These are phyloP conservation scores for Pluvialis apricaria DNA, from an alignment of 2,113 vertebrate genomes.

Conservation along the genomic window DNA sequence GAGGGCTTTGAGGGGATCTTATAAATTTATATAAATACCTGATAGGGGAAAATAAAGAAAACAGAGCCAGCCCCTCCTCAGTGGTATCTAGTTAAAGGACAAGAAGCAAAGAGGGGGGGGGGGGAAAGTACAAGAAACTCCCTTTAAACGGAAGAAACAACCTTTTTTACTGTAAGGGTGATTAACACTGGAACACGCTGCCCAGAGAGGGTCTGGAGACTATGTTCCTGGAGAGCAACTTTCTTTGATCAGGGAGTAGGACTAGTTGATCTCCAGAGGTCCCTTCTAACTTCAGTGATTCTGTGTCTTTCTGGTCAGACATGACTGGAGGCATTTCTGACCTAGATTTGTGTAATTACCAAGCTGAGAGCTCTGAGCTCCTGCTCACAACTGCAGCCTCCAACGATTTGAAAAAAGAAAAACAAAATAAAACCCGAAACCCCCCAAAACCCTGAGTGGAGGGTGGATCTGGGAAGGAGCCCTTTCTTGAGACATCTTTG, in stretches of 20 bases:
- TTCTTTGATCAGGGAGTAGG: background rate
- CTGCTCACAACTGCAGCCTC: background rate
- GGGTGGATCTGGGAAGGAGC: background rate
- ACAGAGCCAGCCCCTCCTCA: background rate
- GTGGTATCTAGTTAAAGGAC: background rate
- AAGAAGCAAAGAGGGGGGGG: background rate
- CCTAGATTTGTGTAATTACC: background rate
- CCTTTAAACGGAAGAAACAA: background rate
- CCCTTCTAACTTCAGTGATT: background rate
- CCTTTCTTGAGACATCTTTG: background rate
- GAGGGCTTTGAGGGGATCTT: background rate
- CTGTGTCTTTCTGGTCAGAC: background rate
- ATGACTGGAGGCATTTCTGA: background rate
- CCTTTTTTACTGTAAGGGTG: background rate
- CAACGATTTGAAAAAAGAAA: background rate
- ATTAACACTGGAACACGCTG: background rate
- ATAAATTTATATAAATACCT: background rate
- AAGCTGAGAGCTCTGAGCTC: background rate
- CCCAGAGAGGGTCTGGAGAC: background rate
- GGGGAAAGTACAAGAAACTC: background rate
- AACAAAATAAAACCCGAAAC: fast-evolving
- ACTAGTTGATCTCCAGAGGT: background rate
- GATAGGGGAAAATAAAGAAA: background rate
- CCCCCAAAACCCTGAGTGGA: fast-evolving
- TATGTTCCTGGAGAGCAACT: background rate